Evolutionary conservation across 2,113 vertebrate genomes (phyloP), one percentile per base, ranked within the genome.

Genomic region (Neolamprologus falcicula): DNA sequence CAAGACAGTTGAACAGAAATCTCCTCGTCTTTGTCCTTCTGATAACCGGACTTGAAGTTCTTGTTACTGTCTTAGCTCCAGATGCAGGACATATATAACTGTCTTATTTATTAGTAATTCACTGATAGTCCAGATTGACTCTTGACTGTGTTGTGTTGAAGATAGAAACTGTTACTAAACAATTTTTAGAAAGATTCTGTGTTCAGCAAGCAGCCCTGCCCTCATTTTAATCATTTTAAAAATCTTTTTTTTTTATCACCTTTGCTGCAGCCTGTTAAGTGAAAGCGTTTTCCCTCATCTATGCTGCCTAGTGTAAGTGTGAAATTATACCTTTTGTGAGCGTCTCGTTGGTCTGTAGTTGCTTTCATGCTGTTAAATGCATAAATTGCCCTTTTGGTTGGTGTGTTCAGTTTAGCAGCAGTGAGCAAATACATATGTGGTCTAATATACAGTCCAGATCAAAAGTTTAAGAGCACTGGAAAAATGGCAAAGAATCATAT

Each of bases 271-370:
- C 45, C 28, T 21, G 78, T 71, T 31, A 71, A 89, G 86, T 71
- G 57, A 55, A 82, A 24, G 45, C 7, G 24, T 90, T 93, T 84
- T 86, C 28, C 81, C 55, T 85, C 80, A 54, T 89, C 84, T 42
- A 24, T 82, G 61, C 80, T 83, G 79, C 40, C 86, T 81, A 90
- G 86, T 89, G 35, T 82, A 54, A 82, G 61, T 86, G 76, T 80
- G 28, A 87, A 90, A 94, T 88, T 28, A 86, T 78, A 76, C 84
- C 90, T 92, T 94, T 93, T 93, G 82, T 95, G 33, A 66, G 84
- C 79, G 13, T 83, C 47, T 59, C 89, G 94, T 95, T 95, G 78
- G 95, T 93, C 86, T 55, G 80, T 8, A 19, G 19, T 57, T 5
- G 35, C 61, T 90, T 89, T 88, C 35, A 79, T 88, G 79, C 63